Percentiles rank a stretch among this genome's conserved stretches.
Conservation (phyloP, 2,113 vertebrate species). For the Petaurus breviceps region DNA sequence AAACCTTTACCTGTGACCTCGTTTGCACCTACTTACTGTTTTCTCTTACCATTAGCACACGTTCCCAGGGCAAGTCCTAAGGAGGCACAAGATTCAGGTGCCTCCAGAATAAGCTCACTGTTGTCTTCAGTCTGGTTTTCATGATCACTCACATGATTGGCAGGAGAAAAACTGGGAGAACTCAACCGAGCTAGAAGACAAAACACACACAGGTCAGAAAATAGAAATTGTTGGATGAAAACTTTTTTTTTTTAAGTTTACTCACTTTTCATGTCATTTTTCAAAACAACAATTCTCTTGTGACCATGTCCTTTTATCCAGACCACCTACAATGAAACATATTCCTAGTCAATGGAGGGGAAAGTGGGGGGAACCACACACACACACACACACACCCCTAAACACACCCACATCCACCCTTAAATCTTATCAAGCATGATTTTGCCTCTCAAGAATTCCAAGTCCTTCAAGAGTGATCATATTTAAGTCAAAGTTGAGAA, state of each 20-base stretch:
- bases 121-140: slow-evolving; percentile 69
- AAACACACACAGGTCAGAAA: background rate
- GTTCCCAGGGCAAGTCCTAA: slow-evolving; percentile 70
- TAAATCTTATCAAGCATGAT: background rate
- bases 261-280: slow-evolving; percentile 99
- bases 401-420: background rate
- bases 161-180: slow-evolving; percentile 79
- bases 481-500: background rate
- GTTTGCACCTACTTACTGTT: background rate
- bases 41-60: slow-evolving; percentile 67
- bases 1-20: background rate
- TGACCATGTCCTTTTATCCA: slow-evolving; percentile 99
- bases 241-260: background rate
- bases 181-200: slow-evolving; percentile 81
- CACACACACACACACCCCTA: background rate
- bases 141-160: slow-evolving; percentile 72
- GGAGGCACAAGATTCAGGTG: slow-evolving; percentile 53
- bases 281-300: slow-evolving; percentile 98
- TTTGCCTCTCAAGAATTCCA: background rate
- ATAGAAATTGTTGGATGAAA: background rate
- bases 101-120: slow-evolving; percentile 64
- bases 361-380: background rate
- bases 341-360: slow-evolving; percentile 58
- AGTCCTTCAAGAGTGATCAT: background rate
- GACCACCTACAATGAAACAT: slow-evolving; percentile 89